Conservation (phyloP, 2,113 vertebrate genomes). For the Pan paniscus region DNA sequence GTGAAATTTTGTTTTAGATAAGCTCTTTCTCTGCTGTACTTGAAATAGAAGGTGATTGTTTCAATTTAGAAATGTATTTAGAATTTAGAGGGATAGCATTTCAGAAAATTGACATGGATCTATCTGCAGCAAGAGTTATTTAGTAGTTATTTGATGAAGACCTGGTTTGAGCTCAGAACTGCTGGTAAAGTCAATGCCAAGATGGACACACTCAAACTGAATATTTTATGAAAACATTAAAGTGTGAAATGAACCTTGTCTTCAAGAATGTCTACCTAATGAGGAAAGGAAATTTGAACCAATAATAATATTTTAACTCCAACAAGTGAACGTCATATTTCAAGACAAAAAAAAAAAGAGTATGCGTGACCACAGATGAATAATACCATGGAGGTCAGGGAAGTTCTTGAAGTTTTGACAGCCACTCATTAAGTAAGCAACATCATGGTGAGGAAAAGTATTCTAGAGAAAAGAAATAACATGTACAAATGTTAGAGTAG, state of each 20-base stretch:
- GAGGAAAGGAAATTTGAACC: background rate
- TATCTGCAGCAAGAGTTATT: background rate
- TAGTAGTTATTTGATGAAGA: background rate
- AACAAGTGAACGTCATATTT: background rate
- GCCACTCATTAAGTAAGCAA: background rate
- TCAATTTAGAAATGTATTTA: constrained; percentile 16
- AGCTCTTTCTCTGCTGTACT: background rate
- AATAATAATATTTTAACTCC: background rate
- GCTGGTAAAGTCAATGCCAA: background rate
- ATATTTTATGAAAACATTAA: background rate
- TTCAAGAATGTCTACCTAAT: background rate
- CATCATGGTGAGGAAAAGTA: background rate
- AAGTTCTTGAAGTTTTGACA: background rate
- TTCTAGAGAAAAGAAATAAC: background rate
- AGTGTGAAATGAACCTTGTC: background rate
- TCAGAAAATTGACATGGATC: background rate
- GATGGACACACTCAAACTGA: background rate
- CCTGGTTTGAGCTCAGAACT: background rate
- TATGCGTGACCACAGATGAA: background rate
- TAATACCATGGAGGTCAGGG: background rate
- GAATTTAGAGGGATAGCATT: background rate
- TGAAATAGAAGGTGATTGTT: background rate
- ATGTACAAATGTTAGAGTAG: background rate
- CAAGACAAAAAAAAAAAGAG: background rate
- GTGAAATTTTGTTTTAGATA: background rate